Base-by-base conservation (phyloP, 2,113 vertebrate genomes). In the Cisticola juncidis region DNA sequence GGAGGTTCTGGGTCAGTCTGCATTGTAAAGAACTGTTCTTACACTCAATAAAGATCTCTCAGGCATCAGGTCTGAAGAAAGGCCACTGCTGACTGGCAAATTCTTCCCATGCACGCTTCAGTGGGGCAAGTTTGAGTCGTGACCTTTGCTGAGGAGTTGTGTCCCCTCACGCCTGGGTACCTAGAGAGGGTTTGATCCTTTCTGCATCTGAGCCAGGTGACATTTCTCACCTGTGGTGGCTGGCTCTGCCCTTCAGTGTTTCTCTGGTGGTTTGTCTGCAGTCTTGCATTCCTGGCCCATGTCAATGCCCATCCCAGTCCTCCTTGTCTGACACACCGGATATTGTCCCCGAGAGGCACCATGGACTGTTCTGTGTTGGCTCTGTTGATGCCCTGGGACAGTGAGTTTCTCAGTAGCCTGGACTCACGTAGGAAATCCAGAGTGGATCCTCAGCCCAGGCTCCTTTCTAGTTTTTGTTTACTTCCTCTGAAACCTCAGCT, bases 1-100 rank as follows among this genome's bases (percentile, higher is more conserved):
- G 24, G 29, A 69, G 38, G 17, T 79, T 81, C 58, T 87, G 51
- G 58, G 24, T 91, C 60, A n/a, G 1, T 66, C 33, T 86, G 38
- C 78, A 64, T 77, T 95, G 78, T 95, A 86, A 83, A 84, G 74
- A 61, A 40, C 31, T 42, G 7, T 57, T 94, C 86, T 83, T 93
- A 94, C 54, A 92, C 35, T 82, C 24, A 97, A 97, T 97, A 96
- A 97, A 97, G 33, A 15, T 91, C 19, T 73, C 65, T 92, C 16
- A 38, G 60, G 42, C 29, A 3, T 51, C 58, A 44, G 9, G 15
- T 79, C 48, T 74, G 69, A 48, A 62, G 33, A 17, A 38, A 12
- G 6, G 16, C 78, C 26, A 8, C 35, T 87, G 73, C 33, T 88
- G 54, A 20, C 42, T 81, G 54, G 14, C 62, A n/a, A 12, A 29